Evolutionary conservation across 1,140 invertebrate genomes (phyloP).

Genomic region (Steinernema feltiae): DNA sequence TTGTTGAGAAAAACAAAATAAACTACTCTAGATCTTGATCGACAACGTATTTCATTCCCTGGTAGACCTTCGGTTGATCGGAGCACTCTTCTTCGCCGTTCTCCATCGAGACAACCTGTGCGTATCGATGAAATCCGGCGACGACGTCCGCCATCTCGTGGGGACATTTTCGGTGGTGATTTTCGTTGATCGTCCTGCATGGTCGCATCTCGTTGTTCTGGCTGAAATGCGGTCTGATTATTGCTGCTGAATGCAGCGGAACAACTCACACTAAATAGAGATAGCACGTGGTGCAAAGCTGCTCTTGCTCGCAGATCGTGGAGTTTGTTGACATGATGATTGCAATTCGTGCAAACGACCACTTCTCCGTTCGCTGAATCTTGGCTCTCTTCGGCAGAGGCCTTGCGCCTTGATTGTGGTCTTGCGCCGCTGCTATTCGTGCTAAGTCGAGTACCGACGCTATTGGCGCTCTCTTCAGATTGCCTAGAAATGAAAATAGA

Average conservation of each 20-base stretch:
- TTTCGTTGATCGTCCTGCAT: neutral
- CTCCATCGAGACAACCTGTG: neutral
- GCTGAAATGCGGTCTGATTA: neutral
- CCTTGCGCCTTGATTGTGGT: too few species aligned
- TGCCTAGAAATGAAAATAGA: too few species aligned
- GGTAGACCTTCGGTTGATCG: neutral
- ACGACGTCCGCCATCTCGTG: neutral
- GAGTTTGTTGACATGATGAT: neutral
- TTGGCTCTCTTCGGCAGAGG: too few species aligned
- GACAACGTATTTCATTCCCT: neutral
- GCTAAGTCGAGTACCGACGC: too few species aligned
- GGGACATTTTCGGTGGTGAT: neutral
- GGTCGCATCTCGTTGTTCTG: neutral
- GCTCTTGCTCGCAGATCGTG: neutral
- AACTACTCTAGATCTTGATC: neutral
- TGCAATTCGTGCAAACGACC: neutral
- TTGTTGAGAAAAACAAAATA: neutral
- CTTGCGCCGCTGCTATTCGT: too few species aligned
- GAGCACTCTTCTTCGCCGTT: neutral
- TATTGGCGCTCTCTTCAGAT: too few species aligned
- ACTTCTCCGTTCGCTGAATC: too few species aligned
- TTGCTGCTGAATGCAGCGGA: neutral
- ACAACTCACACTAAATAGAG: neutral
- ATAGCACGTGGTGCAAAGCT: neutral
- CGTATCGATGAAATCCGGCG: neutral